Percentiles rank a stretch among this genome's conserved stretches.
Conservation (phyloP, 1,140 invertebrate genomes). For the Thalassaphorura encarpata region DNA sequence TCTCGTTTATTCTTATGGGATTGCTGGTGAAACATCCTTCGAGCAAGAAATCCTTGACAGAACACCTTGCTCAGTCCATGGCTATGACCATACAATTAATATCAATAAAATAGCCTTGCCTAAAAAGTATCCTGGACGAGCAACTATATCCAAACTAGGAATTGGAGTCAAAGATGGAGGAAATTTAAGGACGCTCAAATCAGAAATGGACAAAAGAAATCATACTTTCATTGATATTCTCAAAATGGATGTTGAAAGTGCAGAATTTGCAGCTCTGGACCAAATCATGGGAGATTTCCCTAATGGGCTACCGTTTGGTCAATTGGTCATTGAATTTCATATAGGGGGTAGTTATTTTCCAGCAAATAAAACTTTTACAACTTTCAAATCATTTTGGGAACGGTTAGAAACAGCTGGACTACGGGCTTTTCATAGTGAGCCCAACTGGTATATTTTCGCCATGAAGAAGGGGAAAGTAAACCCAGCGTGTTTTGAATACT, state of each 20-base stretch:
- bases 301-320: constrained; percentile 12
- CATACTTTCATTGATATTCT: constrained; percentile 12
- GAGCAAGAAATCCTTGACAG: constrained; percentile 4
- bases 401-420: too few relatives aligned
- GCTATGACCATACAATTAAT: constrained; percentile 9
- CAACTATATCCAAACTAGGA: constrained; percentile 4
- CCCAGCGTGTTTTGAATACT: too few relatives aligned
- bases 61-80: constrained; percentile 8
- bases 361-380: too few relatives aligned
- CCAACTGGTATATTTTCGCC: background rate
- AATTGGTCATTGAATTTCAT: constrained; percentile 17
- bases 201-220: background rate
- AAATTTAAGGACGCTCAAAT: background rate
- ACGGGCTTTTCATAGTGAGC: too few relatives aligned
- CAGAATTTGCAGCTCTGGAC: background rate
- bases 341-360: too few relatives aligned
- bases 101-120: background rate
- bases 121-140: background rate
- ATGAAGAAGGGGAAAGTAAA: background rate
- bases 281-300: constrained; percentile 12
- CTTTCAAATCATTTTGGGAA: too few relatives aligned
- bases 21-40: constrained; percentile 6
- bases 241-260: constrained; percentile 16
- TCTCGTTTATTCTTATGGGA: constrained; percentile 15
- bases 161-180: background rate